Conservation (phyloP, 2,888 invertebrate species). For the Charanyca ferruginea region DNA sequence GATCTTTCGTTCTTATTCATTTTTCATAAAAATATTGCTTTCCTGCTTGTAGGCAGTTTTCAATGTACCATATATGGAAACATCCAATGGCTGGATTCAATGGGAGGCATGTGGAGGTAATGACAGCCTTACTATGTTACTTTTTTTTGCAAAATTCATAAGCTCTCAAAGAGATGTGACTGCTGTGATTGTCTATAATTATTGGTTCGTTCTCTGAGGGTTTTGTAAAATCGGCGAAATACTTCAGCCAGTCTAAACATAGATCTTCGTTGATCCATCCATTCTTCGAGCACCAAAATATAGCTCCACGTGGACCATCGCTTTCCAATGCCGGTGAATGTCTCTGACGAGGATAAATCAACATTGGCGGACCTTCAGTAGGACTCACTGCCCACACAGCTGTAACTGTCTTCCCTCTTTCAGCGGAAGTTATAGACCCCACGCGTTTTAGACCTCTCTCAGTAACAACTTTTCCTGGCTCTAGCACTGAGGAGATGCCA, state of each 20-base stretch:
- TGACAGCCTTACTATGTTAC: no score
- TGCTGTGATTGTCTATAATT: no score
- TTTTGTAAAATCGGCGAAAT: slow-evolving; percentile 1
- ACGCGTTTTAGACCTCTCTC: neutral
- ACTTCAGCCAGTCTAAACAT: neutral
- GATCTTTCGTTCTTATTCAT: no score
- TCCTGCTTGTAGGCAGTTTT: no score
- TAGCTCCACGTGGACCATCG: slow-evolving; percentile 3
- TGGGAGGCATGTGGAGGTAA: no score
- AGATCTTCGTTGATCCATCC: slow-evolving; percentile 9
- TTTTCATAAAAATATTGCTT: no score
- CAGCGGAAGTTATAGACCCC: neutral
- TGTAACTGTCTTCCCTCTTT: slow-evolving; percentile 1
- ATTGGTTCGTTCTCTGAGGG: neutral
- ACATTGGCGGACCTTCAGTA: slow-evolving; percentile 2
- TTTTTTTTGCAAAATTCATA: no score
- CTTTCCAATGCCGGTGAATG: neutral
- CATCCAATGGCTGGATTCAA: no score
- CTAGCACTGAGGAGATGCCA: slow-evolving; percentile 1
- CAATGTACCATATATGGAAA: no score
- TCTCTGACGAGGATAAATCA: slow-evolving; percentile 2
- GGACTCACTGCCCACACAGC: neutral
- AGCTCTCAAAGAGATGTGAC: no score
- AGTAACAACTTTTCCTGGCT: neutral
- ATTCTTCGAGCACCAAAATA: slow-evolving; percentile 2